phyloP scores from a whole-genome alignment of 2,888 invertebrate species.

The Amphimallon solstitiale region DNA sequence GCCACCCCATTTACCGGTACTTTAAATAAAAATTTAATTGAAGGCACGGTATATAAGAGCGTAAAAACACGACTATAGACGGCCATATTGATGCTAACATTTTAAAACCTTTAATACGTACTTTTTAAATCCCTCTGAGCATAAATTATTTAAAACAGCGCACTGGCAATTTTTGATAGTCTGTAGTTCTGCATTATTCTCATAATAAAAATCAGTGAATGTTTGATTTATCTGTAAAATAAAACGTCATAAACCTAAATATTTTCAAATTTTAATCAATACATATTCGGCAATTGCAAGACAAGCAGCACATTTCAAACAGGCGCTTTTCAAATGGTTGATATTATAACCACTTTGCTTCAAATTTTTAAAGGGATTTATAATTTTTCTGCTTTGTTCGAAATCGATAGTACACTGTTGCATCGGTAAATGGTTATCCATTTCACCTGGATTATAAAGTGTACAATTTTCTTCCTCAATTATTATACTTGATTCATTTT shows the following conservation, averaged over 20 bases:
- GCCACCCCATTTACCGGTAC: too few species aligned
- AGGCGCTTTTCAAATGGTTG: slow-evolving; percentile 40
- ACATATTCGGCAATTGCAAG: slow-evolving; percentile 46
- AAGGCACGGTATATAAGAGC: too few species aligned
- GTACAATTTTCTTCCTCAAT: neutral
- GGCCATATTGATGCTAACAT: too few species aligned
- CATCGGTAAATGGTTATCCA: slow-evolving; percentile 23
- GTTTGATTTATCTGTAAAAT: slow-evolving; percentile 40
- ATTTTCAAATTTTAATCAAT: slow-evolving; percentile 5
- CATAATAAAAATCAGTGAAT: slow-evolving; percentile 28
- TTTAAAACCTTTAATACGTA: slow-evolving; percentile 24
- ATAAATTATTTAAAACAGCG: slow-evolving; percentile 36
- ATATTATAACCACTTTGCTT: neutral
- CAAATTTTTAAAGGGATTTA: slow-evolving; percentile 39
- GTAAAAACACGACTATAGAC: too few species aligned
- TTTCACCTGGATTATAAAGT: slow-evolving; percentile 35
- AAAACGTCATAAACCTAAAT: neutral
- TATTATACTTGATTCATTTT: neutral
- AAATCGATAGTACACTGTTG: slow-evolving; percentile 28
- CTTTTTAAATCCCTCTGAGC: slow-evolving; percentile 44
- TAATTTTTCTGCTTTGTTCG: slow-evolving; percentile 6
- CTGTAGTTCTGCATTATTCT: slow-evolving; percentile 5
- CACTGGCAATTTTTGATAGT: neutral
- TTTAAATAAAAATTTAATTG: too few species aligned
- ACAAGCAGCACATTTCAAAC: slow-evolving; percentile 47